These are phyloP conservation scores for Nycteola revayana DNA, from an alignment of 2,888 invertebrate genomes.

Conservation along the genomic window DNA sequence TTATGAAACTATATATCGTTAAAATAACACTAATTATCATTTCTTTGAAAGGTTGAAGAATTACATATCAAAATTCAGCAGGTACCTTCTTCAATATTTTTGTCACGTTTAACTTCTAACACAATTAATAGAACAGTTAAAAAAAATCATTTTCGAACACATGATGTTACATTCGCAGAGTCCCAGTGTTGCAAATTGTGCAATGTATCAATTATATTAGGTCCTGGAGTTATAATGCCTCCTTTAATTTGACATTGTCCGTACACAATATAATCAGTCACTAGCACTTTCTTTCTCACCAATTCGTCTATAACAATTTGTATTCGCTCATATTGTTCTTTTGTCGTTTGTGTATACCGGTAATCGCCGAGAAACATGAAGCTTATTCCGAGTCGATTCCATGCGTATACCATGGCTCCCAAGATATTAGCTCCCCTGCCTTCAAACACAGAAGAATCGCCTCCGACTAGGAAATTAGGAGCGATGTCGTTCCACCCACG, in stretches of 20 bases:
- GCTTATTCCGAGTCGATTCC: conserved; percentile 51
- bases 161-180: conserved; percentile 33
- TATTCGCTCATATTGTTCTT: conserved; percentile 51
- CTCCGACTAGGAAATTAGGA: conserved; percentile 63
- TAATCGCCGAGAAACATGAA: conserved; percentile 69
- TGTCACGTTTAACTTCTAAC: too few relatives aligned
- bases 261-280: conserved; percentile 44
- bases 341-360: conserved; percentile 29
- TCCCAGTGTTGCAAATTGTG: conserved; percentile 52
- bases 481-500: conserved; percentile 55
- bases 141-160: too few relatives aligned
- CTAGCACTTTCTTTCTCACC: conserved; percentile 42
- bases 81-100: too few relatives aligned
- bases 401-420: conserved; percentile 51
- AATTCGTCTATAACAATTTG: conserved; percentile 46
- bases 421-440: conserved; percentile 62
- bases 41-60: too few relatives aligned
- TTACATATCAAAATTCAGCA: too few relatives aligned
- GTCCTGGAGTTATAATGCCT: conserved; percentile 48
- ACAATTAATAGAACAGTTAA: too few relatives aligned
- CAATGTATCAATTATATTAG: conserved; percentile 42
- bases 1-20: too few relatives aligned
- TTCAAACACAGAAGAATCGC: conserved; percentile 61
- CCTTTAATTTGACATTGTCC: conserved; percentile 58
- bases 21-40: too few relatives aligned